phyloP scores from a whole-genome alignment of 2,113 vertebrate species.

The Piliocolobus tephrosceles region DNA sequence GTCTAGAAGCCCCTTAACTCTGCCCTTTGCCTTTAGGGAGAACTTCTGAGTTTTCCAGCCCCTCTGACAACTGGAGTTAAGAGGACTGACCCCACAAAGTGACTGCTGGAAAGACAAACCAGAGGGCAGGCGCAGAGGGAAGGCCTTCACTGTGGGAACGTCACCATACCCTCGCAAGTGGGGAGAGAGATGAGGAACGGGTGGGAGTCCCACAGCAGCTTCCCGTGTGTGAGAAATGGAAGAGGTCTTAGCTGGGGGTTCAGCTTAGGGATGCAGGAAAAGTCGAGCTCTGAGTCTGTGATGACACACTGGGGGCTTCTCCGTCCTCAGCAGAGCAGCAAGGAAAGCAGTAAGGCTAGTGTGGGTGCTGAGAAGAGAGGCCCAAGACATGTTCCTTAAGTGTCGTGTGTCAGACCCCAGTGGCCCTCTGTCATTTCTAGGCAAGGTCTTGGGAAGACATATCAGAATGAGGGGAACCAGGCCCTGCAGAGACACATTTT shows the following conservation, averaged over 20 bases:
- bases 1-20: not conserved
- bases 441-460: not conserved
- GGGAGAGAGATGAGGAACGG: not conserved
- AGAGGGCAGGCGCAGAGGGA: not conserved
- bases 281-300: not conserved
- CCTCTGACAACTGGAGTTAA: not conserved
- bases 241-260: not conserved
- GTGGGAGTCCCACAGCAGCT: not conserved
- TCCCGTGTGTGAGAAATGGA: not conserved
- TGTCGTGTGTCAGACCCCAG: fast-evolving
- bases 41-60: not conserved
- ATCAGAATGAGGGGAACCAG: not conserved
- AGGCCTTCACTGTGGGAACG: not conserved
- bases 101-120: not conserved
- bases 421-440: not conserved
- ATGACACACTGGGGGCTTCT: not conserved
- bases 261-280: not conserved
- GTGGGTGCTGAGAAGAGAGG: not conserved
- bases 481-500: not conserved
- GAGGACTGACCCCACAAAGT: not conserved
- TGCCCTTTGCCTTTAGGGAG: not conserved
- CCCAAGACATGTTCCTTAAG: not conserved
- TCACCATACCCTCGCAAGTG: fast-evolving
- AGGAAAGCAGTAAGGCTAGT: not conserved
- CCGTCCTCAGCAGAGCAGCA: not conserved